phyloP scores from a whole-genome alignment of 2,113 vertebrate genomes.

The Tor tambroides region DNA sequence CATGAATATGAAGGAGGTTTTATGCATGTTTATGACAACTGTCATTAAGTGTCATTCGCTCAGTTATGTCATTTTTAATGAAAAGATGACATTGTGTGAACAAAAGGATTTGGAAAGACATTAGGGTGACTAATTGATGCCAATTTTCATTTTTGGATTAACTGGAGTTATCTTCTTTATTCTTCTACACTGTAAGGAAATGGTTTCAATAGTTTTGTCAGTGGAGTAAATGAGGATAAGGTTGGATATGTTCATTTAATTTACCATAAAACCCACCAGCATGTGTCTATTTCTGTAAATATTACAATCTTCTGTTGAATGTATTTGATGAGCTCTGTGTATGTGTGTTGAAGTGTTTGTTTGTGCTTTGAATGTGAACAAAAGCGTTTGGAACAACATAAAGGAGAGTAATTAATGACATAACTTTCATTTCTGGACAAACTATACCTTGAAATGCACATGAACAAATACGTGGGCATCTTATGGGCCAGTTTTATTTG shows the following conservation, averaged over 20 bases:
- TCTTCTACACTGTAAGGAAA: not conserved
- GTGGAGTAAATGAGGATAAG: not conserved
- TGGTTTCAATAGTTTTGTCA: not conserved
- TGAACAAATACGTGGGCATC: not conserved
- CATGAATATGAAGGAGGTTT: no score
- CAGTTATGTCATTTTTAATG: no score
- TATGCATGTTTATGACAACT: no score
- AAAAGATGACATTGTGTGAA: no score
- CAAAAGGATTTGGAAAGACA: no score
- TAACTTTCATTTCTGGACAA: not conserved
- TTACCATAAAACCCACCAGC: no score
- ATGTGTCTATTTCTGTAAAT: no score
- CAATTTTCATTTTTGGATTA: not conserved
- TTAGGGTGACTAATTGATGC: no score
- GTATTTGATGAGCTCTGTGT: not conserved
- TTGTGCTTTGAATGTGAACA: not conserved
- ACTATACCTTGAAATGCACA: not conserved
- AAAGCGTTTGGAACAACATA: no score
- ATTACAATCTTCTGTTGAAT: not conserved
- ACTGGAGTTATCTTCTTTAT: not conserved
- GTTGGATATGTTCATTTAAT: conserved; percentile 7
- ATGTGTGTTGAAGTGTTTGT: not conserved
- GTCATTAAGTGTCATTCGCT: no score
- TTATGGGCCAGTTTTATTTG: not conserved
- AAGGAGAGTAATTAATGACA: no score